Conservation (phyloP, 2,888 invertebrate genomes). For the Tiliacea citrago region DNA sequence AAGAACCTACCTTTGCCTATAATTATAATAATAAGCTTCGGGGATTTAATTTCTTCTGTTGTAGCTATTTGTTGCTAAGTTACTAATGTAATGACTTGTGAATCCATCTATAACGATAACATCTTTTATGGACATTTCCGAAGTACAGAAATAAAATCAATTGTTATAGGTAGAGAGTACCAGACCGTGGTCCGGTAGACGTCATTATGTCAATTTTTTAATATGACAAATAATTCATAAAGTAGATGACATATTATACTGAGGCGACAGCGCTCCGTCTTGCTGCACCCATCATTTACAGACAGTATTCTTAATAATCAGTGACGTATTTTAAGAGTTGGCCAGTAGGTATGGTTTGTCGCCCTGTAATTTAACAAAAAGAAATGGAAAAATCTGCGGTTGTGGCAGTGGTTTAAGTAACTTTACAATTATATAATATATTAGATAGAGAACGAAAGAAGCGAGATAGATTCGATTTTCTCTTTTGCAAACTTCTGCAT, state of each 20-base stretch:
- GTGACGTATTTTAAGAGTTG: background rate
- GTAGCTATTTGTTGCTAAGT: slow-evolving; percentile 33
- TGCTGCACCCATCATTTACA: background rate
- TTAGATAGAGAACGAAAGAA: background rate
- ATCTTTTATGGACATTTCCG: slow-evolving; percentile 9
- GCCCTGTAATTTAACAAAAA: background rate
- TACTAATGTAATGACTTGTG: slow-evolving; percentile 33
- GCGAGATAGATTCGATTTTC: background rate
- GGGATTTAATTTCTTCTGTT: slow-evolving; percentile 20
- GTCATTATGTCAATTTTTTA: background rate
- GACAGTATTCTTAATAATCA: background rate
- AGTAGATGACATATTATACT: background rate
- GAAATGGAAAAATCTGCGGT: background rate
- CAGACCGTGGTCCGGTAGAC: background rate
- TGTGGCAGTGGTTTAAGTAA: background rate
- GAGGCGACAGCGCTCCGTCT: background rate
- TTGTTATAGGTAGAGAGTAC: background rate
- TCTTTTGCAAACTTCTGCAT: background rate
- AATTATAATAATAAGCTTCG: background rate
- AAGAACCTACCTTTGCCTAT: background rate
- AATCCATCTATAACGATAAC: slow-evolving; percentile 21
- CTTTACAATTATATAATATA: background rate
- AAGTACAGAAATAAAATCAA: slow-evolving; percentile 2
- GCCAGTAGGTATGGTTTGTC: no score
- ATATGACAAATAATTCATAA: no score